Evolutionary conservation across 2,113 vertebrate genomes (phyloP).

Genomic region (Callionymus lyra): DNA sequence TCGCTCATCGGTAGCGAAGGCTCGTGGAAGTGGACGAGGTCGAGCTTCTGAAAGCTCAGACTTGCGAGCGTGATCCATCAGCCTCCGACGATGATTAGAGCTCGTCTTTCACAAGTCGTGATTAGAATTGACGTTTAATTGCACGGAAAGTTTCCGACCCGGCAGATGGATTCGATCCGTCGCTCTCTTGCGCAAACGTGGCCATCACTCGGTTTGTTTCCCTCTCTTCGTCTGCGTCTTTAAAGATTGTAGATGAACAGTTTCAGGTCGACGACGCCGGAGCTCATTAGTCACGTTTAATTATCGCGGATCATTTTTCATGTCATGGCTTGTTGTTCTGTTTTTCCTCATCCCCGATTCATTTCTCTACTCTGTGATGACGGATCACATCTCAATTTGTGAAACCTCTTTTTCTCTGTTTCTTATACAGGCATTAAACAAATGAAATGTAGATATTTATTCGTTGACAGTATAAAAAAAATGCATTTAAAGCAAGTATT

Average conservation of each 20-base stretch:
- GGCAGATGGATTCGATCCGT: slow-evolving; percentile 30
- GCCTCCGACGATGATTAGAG: slow-evolving; percentile 34
- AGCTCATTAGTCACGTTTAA: slow-evolving; percentile 50
- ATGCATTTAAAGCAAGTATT: no score
- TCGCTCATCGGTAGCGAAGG: slow-evolving; percentile 25
- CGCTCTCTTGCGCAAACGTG: slow-evolving; percentile 22
- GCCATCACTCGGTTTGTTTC: slow-evolving; percentile 14
- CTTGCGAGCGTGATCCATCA: slow-evolving; percentile 39
- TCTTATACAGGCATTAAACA: no score
- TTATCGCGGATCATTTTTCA: slow-evolving; percentile 30
- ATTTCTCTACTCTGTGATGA: no score
- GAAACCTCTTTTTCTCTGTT: no score
- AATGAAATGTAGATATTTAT: no score
- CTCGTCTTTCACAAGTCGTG: slow-evolving; percentile 23
- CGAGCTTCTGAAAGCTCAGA: slow-evolving; percentile 27
- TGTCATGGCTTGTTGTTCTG: slow-evolving; percentile 8
- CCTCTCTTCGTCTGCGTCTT: slow-evolving; percentile 8
- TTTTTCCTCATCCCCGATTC: slow-evolving; percentile 5
- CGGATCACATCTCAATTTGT: no score
- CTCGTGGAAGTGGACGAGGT: slow-evolving; percentile 11
- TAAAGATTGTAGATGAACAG: slow-evolving; percentile 19
- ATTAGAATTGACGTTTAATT: slow-evolving; percentile 40
- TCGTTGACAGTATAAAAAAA: no score
- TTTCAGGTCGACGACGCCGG: slow-evolving; percentile 43
- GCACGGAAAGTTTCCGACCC: slow-evolving; percentile 35